Base-by-base conservation (phyloP, 1,140 invertebrate species). In the Psix sp. region DNA sequence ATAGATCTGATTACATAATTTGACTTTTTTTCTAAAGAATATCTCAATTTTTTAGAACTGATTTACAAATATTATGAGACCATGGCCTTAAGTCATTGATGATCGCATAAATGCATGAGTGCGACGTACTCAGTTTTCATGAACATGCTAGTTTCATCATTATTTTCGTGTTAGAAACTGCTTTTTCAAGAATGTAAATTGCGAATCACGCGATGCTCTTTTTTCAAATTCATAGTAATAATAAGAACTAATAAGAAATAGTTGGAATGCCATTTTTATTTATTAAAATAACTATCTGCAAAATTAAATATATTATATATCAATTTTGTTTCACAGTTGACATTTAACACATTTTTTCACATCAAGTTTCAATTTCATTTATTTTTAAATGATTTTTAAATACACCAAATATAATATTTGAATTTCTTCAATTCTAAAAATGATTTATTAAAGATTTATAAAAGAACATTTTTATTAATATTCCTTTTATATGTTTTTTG, bases 161-260 rank as follows among this genome's bases (percentile, higher is more conserved):
- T 39, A 36, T 62, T 74, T 74, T 62, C 70, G 70, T 43, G 42
- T 66, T 74, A 35, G 35, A 62, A 67, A 67, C 70, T 67, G 56
- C 62, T 74, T 74, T 74, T 60, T 45, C 62, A 49, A 56, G 56
- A 74, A 66, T 74, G 70, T 26, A 56, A 74, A 74, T 74, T 21
- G 29, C 5, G 56, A 56, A 74, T 67, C 56, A 74, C 56, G 62
- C 62, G 62, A 60, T 57, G 49, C 13, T 57, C 45, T 70, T 72
- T 65, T 73, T 63, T n/a, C 43, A 26, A 65, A 35, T 38, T 57
- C 26, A 20, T 38, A 45, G 29, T 51, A 49, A 57, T 49, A 45
- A 33, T 54, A 33, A 10, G 7, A 13, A 51, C 17, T 70, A 38
- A 35, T 39, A 35, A 17, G 26, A 49, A 49, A 43, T 35, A 18